phyloP scores from a whole-genome alignment of 2,888 invertebrate genomes.

The Lagria hirta region DNA sequence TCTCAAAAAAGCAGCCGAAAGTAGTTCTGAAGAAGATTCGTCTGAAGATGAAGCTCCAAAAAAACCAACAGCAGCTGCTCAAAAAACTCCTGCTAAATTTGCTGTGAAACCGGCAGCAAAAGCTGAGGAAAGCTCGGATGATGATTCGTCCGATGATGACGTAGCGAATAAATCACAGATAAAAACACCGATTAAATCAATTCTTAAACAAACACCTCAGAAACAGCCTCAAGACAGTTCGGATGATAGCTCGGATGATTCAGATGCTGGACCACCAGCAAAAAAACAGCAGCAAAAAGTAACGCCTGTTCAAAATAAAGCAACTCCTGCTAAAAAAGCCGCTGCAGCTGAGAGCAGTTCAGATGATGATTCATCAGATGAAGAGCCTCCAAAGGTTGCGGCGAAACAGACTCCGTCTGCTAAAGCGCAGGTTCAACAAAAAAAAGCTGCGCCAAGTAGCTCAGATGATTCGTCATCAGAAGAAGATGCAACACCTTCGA shows the following conservation, averaged over 20 bases:
- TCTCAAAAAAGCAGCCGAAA: slow-evolving; percentile 40
- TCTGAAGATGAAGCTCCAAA: slow-evolving; percentile 47
- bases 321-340: slow-evolving; percentile 20
- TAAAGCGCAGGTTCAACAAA: no score
- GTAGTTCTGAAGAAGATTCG: slow-evolving; percentile 53
- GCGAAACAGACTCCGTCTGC: no score
- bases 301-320: slow-evolving; percentile 12
- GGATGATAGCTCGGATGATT: slow-evolving; percentile 38
- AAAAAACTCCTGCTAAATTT: slow-evolving; percentile 14
- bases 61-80: no score
- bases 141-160: slow-evolving; percentile 37
- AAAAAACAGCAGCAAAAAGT: slow-evolving; percentile 16
- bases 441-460: no score
- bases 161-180: slow-evolving; percentile 23
- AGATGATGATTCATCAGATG: slow-evolving; percentile 36
- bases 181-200: slow-evolving; percentile 14
- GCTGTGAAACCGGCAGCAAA: slow-evolving; percentile 16
- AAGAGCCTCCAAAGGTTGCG: slow-evolving; percentile 24
- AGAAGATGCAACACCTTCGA: slow-evolving; percentile 8
- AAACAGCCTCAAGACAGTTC: slow-evolving; percentile 31
- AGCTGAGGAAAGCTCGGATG: slow-evolving; percentile 34
- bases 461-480: slow-evolving; percentile 1
- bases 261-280: slow-evolving; percentile 26
- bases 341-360: slow-evolving; percentile 33
- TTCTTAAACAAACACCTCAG: slow-evolving; percentile 15